Evolutionary conservation across 2,113 vertebrate species (phyloP).

Genomic region (Tonatia bakeri): DNA sequence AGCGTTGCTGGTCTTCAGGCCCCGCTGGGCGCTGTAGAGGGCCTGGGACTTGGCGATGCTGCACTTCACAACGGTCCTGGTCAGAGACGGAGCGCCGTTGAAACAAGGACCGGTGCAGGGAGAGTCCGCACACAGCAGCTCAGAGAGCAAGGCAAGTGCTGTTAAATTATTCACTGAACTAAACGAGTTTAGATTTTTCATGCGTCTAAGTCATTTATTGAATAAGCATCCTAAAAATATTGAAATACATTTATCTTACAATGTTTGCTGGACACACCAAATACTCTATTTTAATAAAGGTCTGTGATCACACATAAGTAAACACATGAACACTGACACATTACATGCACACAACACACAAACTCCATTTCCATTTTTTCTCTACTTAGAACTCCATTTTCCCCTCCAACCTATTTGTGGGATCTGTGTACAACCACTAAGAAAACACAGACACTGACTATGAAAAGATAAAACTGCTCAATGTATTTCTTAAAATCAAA

Average conservation of each 20-base stretch:
- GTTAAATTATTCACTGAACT: neutral
- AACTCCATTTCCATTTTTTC: neutral
- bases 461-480: neutral
- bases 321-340: conserved; percentile 24
- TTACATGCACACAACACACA: neutral
- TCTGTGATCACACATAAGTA: neutral
- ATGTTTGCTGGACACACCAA: neutral
- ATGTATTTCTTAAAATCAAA: conserved; percentile 4
- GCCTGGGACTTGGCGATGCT: conserved; percentile 99
- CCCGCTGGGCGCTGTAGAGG: conserved; percentile 95
- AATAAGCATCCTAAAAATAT: conserved; percentile 14
- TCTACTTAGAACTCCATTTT: conserved; percentile 7
- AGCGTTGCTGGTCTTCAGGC: conserved; percentile 94
- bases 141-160: neutral
- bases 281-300: neutral
- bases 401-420: neutral
- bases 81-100: conserved; percentile 56
- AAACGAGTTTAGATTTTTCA: neutral
- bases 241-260: neutral
- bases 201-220: neutral
- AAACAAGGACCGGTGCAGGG: neutral
- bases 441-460: neutral
- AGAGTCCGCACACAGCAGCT: neutral
- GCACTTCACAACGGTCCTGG: conserved; percentile 98
- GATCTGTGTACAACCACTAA: neutral